Percentiles rank a stretch among this genome's conserved stretches.
phyloP scores from a whole-genome alignment of 1,140 invertebrate species.

The Trichogramma pretiosum region DNA sequence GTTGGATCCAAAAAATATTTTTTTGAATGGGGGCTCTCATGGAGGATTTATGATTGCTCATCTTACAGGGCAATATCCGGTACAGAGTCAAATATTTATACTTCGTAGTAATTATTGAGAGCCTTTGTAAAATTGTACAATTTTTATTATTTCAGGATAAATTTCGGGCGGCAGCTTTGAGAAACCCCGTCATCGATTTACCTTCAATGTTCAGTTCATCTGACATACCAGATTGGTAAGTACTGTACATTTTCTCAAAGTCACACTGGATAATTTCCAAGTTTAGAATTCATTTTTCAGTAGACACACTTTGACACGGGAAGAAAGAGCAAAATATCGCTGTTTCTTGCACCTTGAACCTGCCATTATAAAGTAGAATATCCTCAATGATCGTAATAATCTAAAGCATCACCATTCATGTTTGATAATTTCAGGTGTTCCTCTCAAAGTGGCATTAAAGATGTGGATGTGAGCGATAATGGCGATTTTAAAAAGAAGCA shows the following conservation, averaged over 20 bases:
- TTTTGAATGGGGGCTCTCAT: conserved; percentile 75
- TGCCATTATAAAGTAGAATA: too few species aligned
- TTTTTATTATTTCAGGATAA: conserved; percentile 49
- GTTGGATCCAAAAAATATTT: conserved; percentile 49
- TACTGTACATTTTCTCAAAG: neutral
- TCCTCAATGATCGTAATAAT: too few species aligned
- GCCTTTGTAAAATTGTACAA: neutral
- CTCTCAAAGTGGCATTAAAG: conserved; percentile 21
- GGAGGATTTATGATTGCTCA: conserved; percentile 84
- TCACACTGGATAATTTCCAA: too few species aligned
- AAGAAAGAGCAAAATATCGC: too few species aligned
- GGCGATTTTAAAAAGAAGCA: too few species aligned
- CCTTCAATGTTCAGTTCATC: conserved; percentile 55
- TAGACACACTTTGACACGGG: too few species aligned
- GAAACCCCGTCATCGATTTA: conserved; percentile 77
- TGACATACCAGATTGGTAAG: conserved; percentile 84
- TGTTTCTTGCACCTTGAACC: too few species aligned
- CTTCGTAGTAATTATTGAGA: neutral
- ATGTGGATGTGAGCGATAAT: too few species aligned
- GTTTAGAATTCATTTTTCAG: too few species aligned
- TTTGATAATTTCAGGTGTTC: conserved; percentile 29
- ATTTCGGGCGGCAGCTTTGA: conserved; percentile 60
- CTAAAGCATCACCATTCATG: neutral
- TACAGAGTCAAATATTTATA: conserved; percentile 31
- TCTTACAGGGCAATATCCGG: conserved; percentile 76